Percentiles rank a stretch among this genome's conserved stretches.
These are phyloP conservation scores for Solenopsis invicta DNA, from an alignment of 1,140 invertebrate species.

Conservation along the genomic window DNA sequence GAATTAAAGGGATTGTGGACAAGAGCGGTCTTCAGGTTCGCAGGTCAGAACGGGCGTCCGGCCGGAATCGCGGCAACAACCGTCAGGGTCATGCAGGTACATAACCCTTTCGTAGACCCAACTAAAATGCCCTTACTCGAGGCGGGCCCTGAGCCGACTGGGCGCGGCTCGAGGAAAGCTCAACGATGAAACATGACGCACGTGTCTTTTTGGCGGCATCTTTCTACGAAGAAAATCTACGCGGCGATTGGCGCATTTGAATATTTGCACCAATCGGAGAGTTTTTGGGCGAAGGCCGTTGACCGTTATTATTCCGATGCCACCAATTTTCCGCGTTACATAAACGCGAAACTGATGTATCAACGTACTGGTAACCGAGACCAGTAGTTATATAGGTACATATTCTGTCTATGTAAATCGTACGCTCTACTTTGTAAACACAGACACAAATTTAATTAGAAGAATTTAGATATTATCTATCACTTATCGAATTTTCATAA, in stretches of 20 bases:
- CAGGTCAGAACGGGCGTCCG: constrained; percentile 73
- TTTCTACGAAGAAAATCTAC: constrained; percentile 6
- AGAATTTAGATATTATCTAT: neutral
- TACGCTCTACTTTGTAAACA: neutral
- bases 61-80: constrained; percentile 43
- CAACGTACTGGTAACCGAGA: neutral
- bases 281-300: neutral
- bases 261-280: constrained; percentile 4
- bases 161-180: constrained; percentile 4
- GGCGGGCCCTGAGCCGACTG: neutral
- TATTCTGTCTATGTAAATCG: neutral
- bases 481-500: neutral
- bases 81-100: constrained; percentile 83
- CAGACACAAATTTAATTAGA: neutral
- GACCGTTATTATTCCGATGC: constrained; percentile 35
- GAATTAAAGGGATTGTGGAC: constrained; percentile 59
- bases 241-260: constrained; percentile 42
- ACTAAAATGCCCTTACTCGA: constrained; percentile 82
- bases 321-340: constrained; percentile 13
- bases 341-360: neutral
- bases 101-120: constrained; percentile 81
- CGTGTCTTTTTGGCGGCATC: constrained; percentile 20
- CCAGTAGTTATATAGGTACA: neutral
- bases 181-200: constrained; percentile 42
- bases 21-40: constrained; percentile 54